Percentiles rank a stretch among this genome's conserved stretches.
Evolutionary conservation across 37 sponge, comb jelly and placozoan species (phyloP).

Genomic region (Halisarca cf. caerulea): DNA sequence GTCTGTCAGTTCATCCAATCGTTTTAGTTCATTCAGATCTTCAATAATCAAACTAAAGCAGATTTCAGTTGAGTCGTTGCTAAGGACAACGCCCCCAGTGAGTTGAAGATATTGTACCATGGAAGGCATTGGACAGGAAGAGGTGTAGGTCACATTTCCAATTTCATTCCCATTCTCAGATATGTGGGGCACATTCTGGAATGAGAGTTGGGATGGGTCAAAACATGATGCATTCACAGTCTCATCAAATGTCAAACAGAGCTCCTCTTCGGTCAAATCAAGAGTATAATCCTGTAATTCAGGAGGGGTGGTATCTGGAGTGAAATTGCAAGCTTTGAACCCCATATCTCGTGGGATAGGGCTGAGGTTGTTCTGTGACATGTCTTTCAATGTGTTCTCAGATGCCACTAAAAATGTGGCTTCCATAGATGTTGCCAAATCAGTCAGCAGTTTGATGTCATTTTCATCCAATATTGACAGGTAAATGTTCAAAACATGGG

Average conservation of each 20-base stretch:
- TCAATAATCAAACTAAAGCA: background rate
- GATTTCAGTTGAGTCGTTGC: conserved; percentile 28
- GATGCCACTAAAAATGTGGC: conserved; percentile 67
- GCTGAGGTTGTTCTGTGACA: conserved; percentile 51
- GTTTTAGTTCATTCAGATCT: conserved; percentile 46
- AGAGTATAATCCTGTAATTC: conserved; percentile 48
- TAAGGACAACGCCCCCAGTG: background rate
- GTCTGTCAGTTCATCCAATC: conserved; percentile 21
- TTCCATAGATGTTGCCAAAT: conserved; percentile 61
- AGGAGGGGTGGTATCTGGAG: conserved; percentile 58
- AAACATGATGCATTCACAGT: conserved; percentile 77
- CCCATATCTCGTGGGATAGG: conserved; percentile 36
- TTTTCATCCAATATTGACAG: conserved; percentile 65
- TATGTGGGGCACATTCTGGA: conserved; percentile 23
- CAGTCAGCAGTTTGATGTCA: conserved; percentile 64
- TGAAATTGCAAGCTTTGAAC: conserved; percentile 46
- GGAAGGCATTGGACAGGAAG: background rate
- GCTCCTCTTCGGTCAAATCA: conserved; percentile 56
- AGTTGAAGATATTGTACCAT: background rate
- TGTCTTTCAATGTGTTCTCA: conserved; percentile 50
- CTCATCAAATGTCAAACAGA: conserved; percentile 83
- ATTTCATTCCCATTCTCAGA: background rate
- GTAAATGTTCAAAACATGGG: conserved; percentile 54
- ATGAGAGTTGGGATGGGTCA: conserved; percentile 51
- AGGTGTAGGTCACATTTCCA: conserved; percentile 18